Base-by-base conservation (phyloP, 2,888 invertebrate genomes). In the Hetaerina titia region DNA sequence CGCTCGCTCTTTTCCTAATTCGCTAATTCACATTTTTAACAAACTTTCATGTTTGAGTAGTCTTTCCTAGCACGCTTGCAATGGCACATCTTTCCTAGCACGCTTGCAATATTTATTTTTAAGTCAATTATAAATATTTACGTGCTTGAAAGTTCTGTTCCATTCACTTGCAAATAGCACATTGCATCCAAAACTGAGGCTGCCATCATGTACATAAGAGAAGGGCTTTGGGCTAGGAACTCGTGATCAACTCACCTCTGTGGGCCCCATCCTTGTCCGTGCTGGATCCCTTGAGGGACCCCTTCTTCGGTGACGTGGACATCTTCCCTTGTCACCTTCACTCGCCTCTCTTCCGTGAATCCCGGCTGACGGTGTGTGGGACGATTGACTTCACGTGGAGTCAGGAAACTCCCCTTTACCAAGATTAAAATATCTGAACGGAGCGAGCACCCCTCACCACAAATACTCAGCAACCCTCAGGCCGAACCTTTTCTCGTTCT, bases 301-400 rank as follows among this genome's bases (percentile, higher is more conserved):
- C 92, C 69, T 92, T 92, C 74, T 92, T 92, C 57, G 92, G 69
- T 15, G 92, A 90, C n/a, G 90, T 90, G 17, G 90, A 92, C 92
- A 92, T 92, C 56, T 56, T 45, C 45, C 60, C 90, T 69, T 25
- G 19, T 69, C 69, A 2, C 64, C 31, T 17, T 7, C 60, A 60
- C n/a, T 69, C 69, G 19, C 69, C 11, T 31, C 31, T 81, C 74
- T 81, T 31, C 69, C n/a, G 69, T 9, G 13, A 31, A 74, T 25
- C 6, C 81, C 11, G 25, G 81, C 6, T 31, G n/a, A 1, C 6
- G 9, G 25, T 6, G 25, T 7, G 1, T 31, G 31, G 81, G 25
- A 31, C 31, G 81, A 81, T 31, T 81, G 81, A 81, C 19, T 31
- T 31, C 8, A 31, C 25, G 81, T 4, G 25, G 81, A 31, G 31